Percentiles rank a stretch among this genome's conserved stretches.
phyloP scores from a whole-genome alignment of 2,113 vertebrate species.

The Prinia subflava region DNA sequence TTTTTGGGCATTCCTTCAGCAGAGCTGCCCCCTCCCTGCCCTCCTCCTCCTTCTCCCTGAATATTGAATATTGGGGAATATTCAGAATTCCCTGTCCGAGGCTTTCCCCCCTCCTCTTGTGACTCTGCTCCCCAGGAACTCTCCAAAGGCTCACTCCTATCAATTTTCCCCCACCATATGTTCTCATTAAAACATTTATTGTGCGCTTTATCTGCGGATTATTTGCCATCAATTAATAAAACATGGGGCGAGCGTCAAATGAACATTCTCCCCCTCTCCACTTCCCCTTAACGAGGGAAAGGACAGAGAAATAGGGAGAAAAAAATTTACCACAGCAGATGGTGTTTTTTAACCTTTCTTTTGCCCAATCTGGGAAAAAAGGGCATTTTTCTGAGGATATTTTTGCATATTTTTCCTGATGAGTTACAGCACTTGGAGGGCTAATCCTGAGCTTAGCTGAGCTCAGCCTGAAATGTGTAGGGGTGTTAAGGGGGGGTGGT shows the following conservation, averaged over 20 bases:
- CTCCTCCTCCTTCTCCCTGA: neutral
- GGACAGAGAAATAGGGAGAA: neutral
- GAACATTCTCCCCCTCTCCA: neutral
- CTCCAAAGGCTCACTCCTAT: slow-evolving; percentile 31
- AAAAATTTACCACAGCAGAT: slow-evolving; percentile 4
- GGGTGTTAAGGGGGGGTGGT: neutral
- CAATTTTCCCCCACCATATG: slow-evolving; percentile 48
- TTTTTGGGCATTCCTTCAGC: neutral
- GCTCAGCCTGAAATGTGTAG: neutral
- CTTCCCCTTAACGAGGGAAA: neutral
- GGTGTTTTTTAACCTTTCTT: slow-evolving; percentile 53
- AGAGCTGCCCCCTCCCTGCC: fast-evolving
- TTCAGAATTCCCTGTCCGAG: neutral
- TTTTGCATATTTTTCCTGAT: neutral
- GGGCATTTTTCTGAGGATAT: neutral
- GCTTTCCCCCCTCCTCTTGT: neutral
- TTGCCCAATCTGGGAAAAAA: neutral
- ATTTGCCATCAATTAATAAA: slow-evolving; percentile 63
- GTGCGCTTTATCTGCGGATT: slow-evolving; percentile 60
- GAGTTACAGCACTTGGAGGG: neutral
- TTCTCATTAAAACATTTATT: slow-evolving; percentile 66
- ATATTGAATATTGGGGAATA: too few relatives aligned
- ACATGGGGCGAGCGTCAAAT: neutral
- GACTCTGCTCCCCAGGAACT: neutral
- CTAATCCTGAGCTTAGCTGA: neutral